Conservation (phyloP, 2,888 invertebrate genomes). For the Apodemia duryi region DNA sequence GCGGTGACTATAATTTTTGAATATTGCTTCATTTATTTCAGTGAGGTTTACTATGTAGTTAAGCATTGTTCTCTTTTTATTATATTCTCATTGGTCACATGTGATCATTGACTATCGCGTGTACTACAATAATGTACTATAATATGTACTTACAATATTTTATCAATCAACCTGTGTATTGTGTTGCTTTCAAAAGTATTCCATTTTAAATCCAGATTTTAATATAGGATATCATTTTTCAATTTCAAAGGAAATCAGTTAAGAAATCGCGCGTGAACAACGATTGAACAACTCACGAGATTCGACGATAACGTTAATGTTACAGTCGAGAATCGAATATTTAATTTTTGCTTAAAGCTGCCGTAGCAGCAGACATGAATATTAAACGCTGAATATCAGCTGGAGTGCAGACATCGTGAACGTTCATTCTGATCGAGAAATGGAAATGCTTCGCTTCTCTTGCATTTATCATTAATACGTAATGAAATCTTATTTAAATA, state of each 20-base stretch:
- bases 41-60: too few relatives aligned
- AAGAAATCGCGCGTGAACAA: slow-evolving; percentile 3
- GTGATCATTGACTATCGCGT: too few relatives aligned
- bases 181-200: too few relatives aligned
- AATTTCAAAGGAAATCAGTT: slow-evolving; percentile 2
- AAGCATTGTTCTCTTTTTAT: too few relatives aligned
- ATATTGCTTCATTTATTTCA: too few relatives aligned
- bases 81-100: too few relatives aligned
- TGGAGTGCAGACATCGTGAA: slow-evolving; percentile 18
- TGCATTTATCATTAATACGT: slow-evolving; percentile 1
- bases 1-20: too few relatives aligned
- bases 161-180: too few relatives aligned
- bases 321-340: slow-evolving; percentile 48
- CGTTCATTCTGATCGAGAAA: slow-evolving; percentile 18
- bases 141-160: too few relatives aligned
- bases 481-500: slow-evolving; percentile 3
- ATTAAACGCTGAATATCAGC: slow-evolving; percentile 44
- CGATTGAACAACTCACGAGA: slow-evolving; percentile 1
- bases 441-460: slow-evolving; percentile 14
- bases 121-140: too few relatives aligned
- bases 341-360: slow-evolving; percentile 58
- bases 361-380: slow-evolving; percentile 55
- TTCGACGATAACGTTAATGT: slow-evolving; percentile 9
- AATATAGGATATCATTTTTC: background rate
- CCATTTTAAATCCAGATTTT: too few relatives aligned